Evolutionary conservation across 2,797 vertebrate genomes (phyloP).

Genomic region (Karalla daura): DNA sequence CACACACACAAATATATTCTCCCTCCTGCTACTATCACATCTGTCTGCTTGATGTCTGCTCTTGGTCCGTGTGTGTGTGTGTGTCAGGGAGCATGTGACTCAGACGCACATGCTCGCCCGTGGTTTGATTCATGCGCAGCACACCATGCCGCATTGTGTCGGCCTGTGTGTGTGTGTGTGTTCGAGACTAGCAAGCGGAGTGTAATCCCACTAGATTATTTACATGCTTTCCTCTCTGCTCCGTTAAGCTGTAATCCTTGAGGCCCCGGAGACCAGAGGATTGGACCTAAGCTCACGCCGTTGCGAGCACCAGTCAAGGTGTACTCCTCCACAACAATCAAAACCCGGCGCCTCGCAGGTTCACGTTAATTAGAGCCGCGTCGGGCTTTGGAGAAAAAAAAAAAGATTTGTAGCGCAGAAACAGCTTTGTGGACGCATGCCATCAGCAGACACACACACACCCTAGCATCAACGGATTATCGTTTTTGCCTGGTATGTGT

Average conservation of each 20-base stretch:
- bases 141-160: slow-evolving; percentile 62
- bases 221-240: slow-evolving; percentile 77
- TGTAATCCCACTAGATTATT: slow-evolving; percentile 80
- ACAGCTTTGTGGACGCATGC: not conserved
- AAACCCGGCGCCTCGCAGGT: slow-evolving; percentile 37
- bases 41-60: not conserved
- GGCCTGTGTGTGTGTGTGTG: slow-evolving; percentile 49
- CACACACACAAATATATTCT: too few relatives aligned
- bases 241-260: slow-evolving; percentile 78
- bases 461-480: not conserved
- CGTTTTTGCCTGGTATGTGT: not conserved
- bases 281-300: slow-evolving; percentile 65
- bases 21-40: not conserved
- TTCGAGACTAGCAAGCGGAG: slow-evolving; percentile 47
- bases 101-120: slow-evolving; percentile 45
- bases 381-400: not conserved
- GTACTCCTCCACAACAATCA: slow-evolving; percentile 49
- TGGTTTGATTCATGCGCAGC: slow-evolving; percentile 45
- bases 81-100: slow-evolving; percentile 50
- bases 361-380: slow-evolving; percentile 4
- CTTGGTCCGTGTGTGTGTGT: slow-evolving; percentile 1
- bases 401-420: not conserved
- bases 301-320: slow-evolving; percentile 72
- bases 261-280: slow-evolving; percentile 67
- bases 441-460: not conserved